Conservation (phyloP, 2,888 invertebrate genomes). For the Aphidius colemani region DNA sequence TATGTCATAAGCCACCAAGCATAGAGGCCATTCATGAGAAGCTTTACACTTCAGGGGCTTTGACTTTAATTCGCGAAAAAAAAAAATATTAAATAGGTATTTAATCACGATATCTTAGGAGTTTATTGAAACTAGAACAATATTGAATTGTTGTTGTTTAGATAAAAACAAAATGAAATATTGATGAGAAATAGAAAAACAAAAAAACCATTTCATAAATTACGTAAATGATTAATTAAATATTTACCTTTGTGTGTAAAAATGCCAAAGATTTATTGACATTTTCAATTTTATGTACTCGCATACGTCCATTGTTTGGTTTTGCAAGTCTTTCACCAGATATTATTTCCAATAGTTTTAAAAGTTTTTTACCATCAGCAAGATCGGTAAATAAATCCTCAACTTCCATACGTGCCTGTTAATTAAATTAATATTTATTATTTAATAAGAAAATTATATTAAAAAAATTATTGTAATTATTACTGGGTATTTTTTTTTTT, state of each 20-base stretch:
- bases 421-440: background rate
- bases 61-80: slow-evolving; percentile 20
- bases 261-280: slow-evolving; percentile 97
- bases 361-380: slow-evolving; percentile 89
- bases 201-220: background rate
- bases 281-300: slow-evolving; percentile 99
- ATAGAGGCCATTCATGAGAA: slow-evolving; percentile 47
- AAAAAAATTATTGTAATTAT: background rate
- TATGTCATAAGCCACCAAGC: slow-evolving; percentile 47
- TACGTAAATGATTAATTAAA: slow-evolving; percentile 12
- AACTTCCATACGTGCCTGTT: slow-evolving; percentile 95
- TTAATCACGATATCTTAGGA: no score
- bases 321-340: slow-evolving; percentile 96
- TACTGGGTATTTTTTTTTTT: background rate
- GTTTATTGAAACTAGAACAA: background rate
- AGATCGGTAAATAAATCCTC: slow-evolving; percentile 96
- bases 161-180: slow-evolving; percentile 8
- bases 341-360: slow-evolving; percentile 96
- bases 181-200: slow-evolving; percentile 4
- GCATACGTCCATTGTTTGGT: slow-evolving; percentile 94
- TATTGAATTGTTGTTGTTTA: slow-evolving; percentile 6
- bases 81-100: background rate
- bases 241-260: slow-evolving; percentile 84
- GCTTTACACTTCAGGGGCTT: slow-evolving; percentile 43
- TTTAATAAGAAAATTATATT: background rate